Conservation (phyloP, 23 tunicate genomes). For the Halocynthia aurantium region DNA sequence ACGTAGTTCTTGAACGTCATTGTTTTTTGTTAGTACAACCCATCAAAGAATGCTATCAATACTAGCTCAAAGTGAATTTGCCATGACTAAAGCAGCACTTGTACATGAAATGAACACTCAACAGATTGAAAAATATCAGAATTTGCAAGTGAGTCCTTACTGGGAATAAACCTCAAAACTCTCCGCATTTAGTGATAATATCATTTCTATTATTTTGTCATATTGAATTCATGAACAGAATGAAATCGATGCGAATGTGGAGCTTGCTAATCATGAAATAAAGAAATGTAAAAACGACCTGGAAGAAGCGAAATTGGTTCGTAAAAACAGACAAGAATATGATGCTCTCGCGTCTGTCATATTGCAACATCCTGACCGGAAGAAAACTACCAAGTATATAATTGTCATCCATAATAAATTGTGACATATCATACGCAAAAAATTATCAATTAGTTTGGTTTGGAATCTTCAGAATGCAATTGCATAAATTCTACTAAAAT, state of each 20-base stretch:
- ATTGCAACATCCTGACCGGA: constrained; percentile 74
- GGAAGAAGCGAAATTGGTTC: constrained; percentile 61
- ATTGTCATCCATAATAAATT: too few relatives aligned
- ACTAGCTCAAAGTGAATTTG: constrained; percentile 73
- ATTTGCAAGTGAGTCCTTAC: constrained; percentile 37
- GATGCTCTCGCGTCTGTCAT: constrained; percentile 76
- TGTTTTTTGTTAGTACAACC: constrained; percentile 31
- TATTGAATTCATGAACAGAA: constrained; percentile 13
- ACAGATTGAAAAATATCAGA: constrained; percentile 66
- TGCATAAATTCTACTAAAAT: too few relatives aligned
- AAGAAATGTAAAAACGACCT: constrained; percentile 70
- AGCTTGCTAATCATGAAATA: constrained; percentile 64
- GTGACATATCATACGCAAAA: neutral
- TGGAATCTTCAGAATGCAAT: neutral
- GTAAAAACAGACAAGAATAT: constrained; percentile 72
- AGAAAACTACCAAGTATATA: constrained; percentile 55
- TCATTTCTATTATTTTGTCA: neutral
- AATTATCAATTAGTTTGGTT: neutral
- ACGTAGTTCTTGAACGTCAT: neutral
- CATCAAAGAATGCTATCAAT: constrained; percentile 81
- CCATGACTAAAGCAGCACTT: constrained; percentile 71
- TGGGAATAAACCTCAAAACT: neutral
- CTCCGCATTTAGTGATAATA: neutral
- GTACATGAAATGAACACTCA: constrained; percentile 67
- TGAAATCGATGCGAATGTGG: constrained; percentile 70